phyloP scores from a whole-genome alignment of 2,797 vertebrate species.

The Rhabdophis nuchalis region DNA sequence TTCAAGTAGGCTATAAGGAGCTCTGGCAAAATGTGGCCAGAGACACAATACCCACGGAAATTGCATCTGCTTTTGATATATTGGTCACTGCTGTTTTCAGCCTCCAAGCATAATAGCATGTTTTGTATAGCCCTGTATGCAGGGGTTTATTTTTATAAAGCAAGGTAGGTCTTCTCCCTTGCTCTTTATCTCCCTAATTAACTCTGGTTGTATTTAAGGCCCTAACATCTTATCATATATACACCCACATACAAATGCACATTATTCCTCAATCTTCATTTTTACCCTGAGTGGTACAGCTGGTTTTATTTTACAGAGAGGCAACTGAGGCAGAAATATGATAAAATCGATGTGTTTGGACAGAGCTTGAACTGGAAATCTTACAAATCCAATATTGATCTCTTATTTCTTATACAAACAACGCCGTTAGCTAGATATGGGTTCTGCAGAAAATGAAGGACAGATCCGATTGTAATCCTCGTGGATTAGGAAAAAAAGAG shows the following conservation, averaged over 20 bases:
- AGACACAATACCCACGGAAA: neutral
- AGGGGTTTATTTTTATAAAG: neutral
- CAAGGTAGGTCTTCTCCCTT: neutral
- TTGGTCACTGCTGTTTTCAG: slow-evolving; percentile 46
- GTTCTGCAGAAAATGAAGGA: neutral
- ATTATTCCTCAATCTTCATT: neutral
- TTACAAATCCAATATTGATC: neutral
- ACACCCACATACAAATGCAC: neutral
- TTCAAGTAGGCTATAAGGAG: neutral
- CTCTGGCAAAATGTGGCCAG: neutral
- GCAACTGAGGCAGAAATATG: neutral
- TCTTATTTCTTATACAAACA: neutral
- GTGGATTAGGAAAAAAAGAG: neutral
- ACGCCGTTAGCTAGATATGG: neutral
- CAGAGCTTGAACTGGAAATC: neutral
- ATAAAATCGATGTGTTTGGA: neutral
- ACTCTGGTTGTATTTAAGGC: slow-evolving; percentile 30
- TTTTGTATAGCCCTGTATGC: neutral
- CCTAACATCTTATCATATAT: neutral
- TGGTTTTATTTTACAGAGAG: neutral
- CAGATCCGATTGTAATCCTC: neutral
- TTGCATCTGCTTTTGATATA: neutral
- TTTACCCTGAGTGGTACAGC: neutral
- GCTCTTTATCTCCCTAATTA: neutral
- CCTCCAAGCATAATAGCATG: neutral